Evolutionary conservation across 2,797 vertebrate species (phyloP).

Genomic region (Gobio occitaniae): DNA sequence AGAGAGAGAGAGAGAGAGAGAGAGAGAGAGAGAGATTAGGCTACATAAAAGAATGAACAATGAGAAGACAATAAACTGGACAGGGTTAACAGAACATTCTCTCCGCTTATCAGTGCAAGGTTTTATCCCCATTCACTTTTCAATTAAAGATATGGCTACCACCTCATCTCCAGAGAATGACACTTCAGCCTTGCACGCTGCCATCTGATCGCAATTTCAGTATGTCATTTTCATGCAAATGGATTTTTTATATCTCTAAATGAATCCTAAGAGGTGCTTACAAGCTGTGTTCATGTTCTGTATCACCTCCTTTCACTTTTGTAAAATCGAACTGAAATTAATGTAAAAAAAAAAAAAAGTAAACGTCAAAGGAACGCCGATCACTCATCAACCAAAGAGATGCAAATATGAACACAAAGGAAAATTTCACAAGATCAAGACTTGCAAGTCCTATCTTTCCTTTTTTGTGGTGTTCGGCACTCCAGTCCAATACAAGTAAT

Average conservation of each 20-base stretch:
- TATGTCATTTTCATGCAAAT: slow-evolving; percentile 77
- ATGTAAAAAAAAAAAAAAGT: slow-evolving; percentile 30
- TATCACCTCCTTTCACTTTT: slow-evolving; percentile 47
- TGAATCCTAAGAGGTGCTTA: slow-evolving; percentile 57
- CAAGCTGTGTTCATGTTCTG: slow-evolving; percentile 46
- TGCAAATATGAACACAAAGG: slow-evolving; percentile 54
- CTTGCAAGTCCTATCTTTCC: slow-evolving; percentile 7
- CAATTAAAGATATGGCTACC: slow-evolving; percentile 70
- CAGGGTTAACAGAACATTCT: slow-evolving; percentile 63
- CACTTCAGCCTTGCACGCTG: slow-evolving; percentile 59
- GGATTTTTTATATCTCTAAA: slow-evolving; percentile 44
- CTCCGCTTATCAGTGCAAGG: slow-evolving; percentile 64
- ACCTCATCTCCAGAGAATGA: slow-evolving; percentile 64
- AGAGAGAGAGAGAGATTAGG: neutral
- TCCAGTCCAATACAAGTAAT: slow-evolving; percentile 21
- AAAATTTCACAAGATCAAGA: slow-evolving; percentile 43
- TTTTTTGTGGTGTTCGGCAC: neutral
- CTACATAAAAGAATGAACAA: slow-evolving; percentile 59
- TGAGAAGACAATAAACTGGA: slow-evolving; percentile 65
- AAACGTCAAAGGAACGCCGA: neutral
- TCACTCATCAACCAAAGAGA: slow-evolving; percentile 55
- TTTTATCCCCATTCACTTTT: slow-evolving; percentile 67
- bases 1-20: slow-evolving; percentile 5
- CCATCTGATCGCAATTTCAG: slow-evolving; percentile 70
- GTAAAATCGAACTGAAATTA: neutral